phyloP scores from a whole-genome alignment of 2,797 vertebrate genomes.

The Meda fulgida region DNA sequence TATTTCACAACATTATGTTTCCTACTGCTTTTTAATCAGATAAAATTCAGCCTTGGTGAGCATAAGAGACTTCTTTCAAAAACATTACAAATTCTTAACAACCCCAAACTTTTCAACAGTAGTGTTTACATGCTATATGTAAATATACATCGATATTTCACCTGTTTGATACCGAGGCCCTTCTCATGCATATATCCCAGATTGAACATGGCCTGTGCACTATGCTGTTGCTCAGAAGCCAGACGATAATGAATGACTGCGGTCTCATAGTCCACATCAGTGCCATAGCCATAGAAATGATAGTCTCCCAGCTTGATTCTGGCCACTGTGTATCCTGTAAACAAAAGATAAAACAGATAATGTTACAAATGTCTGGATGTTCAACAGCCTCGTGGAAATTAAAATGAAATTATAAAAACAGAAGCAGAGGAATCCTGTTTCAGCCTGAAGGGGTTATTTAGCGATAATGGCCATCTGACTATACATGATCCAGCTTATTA shows the following conservation, averaged over 20 bases:
- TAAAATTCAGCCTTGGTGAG: not conserved
- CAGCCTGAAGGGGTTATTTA: not conserved
- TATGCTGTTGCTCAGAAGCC: slow-evolving; percentile 97
- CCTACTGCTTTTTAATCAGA: not conserved
- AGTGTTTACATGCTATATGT: not conserved
- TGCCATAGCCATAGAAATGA: slow-evolving; percentile 97
- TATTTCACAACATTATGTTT: not conserved
- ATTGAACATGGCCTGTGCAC: slow-evolving; percentile 98
- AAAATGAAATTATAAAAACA: not conserved
- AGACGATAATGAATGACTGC: slow-evolving; percentile 97
- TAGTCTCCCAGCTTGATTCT: slow-evolving; percentile 98
- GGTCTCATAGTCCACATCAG: slow-evolving; percentile 95
- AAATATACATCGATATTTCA: slow-evolving; percentile 55
- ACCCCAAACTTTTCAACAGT: not conserved
- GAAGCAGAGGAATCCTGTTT: not conserved
- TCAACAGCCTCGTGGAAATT: not conserved
- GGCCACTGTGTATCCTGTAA: slow-evolving; percentile 93
- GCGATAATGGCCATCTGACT: not conserved
- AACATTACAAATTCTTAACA: too few species aligned
- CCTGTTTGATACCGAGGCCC: slow-evolving; percentile 97
- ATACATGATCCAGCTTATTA: not conserved
- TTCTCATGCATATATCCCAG: slow-evolving; percentile 99
- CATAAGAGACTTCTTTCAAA: not conserved
- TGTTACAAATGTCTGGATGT: not conserved
- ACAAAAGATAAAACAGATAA: not conserved